Conservation (phyloP, 2,797 vertebrate genomes). For the Artibeus jamaicensis region DNA sequence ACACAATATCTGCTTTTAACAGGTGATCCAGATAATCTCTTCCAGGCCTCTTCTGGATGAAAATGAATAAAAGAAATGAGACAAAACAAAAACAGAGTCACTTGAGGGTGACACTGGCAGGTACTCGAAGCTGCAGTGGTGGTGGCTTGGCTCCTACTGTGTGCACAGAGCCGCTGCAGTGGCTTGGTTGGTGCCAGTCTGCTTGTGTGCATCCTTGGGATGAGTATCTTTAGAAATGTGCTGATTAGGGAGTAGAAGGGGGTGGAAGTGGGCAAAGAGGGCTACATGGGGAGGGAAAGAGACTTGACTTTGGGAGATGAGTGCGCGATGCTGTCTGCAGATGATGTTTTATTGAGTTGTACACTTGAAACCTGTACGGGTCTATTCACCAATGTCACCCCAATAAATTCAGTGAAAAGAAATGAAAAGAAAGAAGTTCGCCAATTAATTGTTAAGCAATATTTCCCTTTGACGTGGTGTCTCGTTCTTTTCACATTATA, state of each 20-base stretch:
- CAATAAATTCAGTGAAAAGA: background rate
- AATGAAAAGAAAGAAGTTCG: background rate
- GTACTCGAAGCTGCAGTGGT: conserved; percentile 48
- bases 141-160: conserved; percentile 68
- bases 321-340: too few relatives aligned
- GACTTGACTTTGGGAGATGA: background rate
- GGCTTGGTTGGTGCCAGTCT: conserved; percentile 63
- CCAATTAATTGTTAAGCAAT: conserved; percentile 68
- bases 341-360: background rate
- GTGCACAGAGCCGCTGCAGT: background rate
- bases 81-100: conserved; percentile 45
- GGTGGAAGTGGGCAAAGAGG: background rate
- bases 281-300: background rate
- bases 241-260: background rate
- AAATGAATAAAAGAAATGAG: background rate
- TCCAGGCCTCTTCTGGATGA: conserved; percentile 60
- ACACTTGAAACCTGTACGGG: background rate
- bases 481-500: conserved; percentile 53
- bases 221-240: conserved; percentile 18
- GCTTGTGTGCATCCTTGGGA: conserved; percentile 56
- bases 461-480: conserved; percentile 38
- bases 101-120: conserved; percentile 69
- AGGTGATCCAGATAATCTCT: conserved; percentile 63
- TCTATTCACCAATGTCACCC: background rate
- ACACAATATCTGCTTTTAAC: conserved; percentile 9